Evolutionary conservation across 2,113 vertebrate species (phyloP), one percentile per base, ranked within the genome.

Genomic region (Leucoraja erinaceus): DNA sequence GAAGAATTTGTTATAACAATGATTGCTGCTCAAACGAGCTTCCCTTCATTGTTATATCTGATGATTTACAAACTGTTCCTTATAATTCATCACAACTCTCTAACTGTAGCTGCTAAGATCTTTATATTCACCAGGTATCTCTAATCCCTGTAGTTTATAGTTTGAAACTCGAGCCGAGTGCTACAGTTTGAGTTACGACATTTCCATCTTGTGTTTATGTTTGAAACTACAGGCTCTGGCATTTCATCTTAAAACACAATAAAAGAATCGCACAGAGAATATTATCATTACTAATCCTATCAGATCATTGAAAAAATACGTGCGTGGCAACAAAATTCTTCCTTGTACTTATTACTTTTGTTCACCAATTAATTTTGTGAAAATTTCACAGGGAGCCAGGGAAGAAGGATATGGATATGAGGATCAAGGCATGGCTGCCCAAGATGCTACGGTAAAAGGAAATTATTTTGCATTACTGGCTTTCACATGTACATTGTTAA

Each of bases 391-490:
- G 97, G 97, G 95, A 94, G 94, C 94, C 93, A 96, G 96, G 83
- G 95, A 96, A 93, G 96, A 97, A 94, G 96, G 96, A 28, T 97
- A 96, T 31, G 33, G n/a, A 18, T 88, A 88, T 88, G 83, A 95
- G 12, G 95, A 96, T 93, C 96, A 96, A 78, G 95, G 93, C 2
- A 93, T 94, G 94, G 96, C 95, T 93, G 94, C 95, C 92, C 96
- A 97, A 93, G 96, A 97, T 76, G 97, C 96, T 47, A 96, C 96
- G 96, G 96, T 97, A 96, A 96, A 75, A 66, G 77, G n/a, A 78
- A 93, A 61, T 54, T 59, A 6, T 72, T 93, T 75, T 74, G 18
- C 8, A 59, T 56, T 61, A 1, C 18, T 54, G 20, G 22, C 14
- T 88, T 63, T 88, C 83, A 88, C 61, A 31, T 88, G 83, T n/a